Evolutionary conservation across 2,888 invertebrate genomes (phyloP).

Genomic region (Tinea semifulvella): DNA sequence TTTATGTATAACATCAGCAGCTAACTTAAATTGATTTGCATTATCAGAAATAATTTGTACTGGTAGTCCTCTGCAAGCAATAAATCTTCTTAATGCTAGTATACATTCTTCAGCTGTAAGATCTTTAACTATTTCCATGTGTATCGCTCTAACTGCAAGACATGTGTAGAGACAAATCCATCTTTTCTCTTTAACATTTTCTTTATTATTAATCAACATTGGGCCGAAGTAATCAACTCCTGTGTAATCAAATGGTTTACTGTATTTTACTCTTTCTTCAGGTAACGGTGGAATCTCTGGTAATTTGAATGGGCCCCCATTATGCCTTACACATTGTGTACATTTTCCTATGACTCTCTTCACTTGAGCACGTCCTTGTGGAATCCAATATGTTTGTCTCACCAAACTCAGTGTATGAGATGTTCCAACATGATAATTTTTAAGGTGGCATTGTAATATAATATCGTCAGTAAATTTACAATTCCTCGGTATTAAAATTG

Average conservation of each 20-base stretch:
- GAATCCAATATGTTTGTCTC: constrained; percentile 19
- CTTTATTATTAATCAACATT: not conserved
- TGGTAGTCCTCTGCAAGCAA: constrained; percentile 14
- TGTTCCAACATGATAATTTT: constrained; percentile 20
- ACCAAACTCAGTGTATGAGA: constrained; percentile 19
- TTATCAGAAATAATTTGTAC: constrained; percentile 18
- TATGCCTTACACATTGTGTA: constrained; percentile 20
- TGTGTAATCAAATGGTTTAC: not conserved
- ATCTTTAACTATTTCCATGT: constrained; percentile 17
- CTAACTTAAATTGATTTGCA: constrained; percentile 18
- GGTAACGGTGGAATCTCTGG: constrained; percentile 22
- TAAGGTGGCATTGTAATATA: constrained; percentile 16
- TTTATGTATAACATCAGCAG: constrained; percentile 15
- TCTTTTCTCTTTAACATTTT: constrained; percentile 5
- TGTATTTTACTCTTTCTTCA: constrained; percentile 3
- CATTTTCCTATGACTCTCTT: constrained; percentile 19
- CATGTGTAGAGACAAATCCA: constrained; percentile 12
- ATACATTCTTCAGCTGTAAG: constrained; percentile 17
- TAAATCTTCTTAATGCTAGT: constrained; percentile 16
- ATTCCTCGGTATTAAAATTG: constrained; percentile 18
- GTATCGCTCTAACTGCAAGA: constrained; percentile 16
- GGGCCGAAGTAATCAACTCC: constrained; percentile 11
- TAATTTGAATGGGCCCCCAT: constrained; percentile 23
- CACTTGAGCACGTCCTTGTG: constrained; percentile 19
- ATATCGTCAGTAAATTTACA: constrained; percentile 16